Base-by-base conservation (phyloP, 2,113 vertebrate species). In the Rattus rattus region DNA sequence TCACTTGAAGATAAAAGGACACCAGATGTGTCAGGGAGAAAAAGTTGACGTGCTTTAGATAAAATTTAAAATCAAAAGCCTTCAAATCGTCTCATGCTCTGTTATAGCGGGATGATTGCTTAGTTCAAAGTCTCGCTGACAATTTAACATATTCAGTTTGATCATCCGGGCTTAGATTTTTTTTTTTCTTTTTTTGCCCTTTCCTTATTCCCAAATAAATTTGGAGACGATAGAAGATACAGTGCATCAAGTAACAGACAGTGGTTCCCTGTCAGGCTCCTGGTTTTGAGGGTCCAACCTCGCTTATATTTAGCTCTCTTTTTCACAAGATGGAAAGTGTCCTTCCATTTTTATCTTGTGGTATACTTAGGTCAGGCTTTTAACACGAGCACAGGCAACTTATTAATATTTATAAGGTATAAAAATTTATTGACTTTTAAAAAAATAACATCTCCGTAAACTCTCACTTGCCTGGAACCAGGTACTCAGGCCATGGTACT, bases 41-140 rank as follows among this genome's bases (percentile, higher is more conserved):
- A 83, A 95, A 98, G 98, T 94, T 98, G 99, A 98, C 77, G 12
- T 97, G 98, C 98, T 97, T 90, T 67, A 97, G 98, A 98, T 98
- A 98, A 98, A 98, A 97, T 97, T 98, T 98, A 79, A 98, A 98
- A 99, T 99, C 98, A 99, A 98, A 99, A 99, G 98, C 98, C 98
- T 97, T 19, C 87, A 97, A 97, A 98, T 97, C 72, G 39, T 98
- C 98, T 98, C 97, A 95, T 96, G 98, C 98, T 98, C 98, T 97
- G 94, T 98, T 98, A 98, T 98, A 97, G 97, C 97, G 39, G 80
- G 98, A 93, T 91, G 98, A 98, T 96, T 98, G 97, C 92, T 56
- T 94, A 98, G 98, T 99, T 99, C 99, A 99, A 99, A 99, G 99
- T 97, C 98, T 98, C 89, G 90, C 98, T 92, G 90, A 96, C 97